Percentiles rank a stretch among this genome's conserved stretches.
These are phyloP conservation scores for Fragum fragum DNA, from an alignment of 2,888 invertebrate genomes.

Conservation along the genomic window DNA sequence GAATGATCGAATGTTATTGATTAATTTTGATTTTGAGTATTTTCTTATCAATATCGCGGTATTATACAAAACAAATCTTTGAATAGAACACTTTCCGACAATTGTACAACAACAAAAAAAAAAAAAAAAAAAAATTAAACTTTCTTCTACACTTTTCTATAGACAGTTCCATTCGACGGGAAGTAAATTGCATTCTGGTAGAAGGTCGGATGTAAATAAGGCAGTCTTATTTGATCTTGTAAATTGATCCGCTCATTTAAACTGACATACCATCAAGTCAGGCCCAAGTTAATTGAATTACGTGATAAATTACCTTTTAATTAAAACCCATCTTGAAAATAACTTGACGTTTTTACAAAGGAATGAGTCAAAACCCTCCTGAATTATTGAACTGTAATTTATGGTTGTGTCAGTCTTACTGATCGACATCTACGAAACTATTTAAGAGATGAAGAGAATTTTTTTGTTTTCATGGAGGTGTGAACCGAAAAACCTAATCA, in stretches of 20 bases:
- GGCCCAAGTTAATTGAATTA: slow-evolving; percentile 10
- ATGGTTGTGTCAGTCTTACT: slow-evolving; percentile 22
- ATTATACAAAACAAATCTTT: too few species aligned
- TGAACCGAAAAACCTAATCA: too few species aligned
- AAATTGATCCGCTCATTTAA: slow-evolving; percentile 18
- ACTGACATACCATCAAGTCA: slow-evolving; percentile 13
- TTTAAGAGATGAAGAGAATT: too few species aligned
- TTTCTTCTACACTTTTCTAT: not conserved
- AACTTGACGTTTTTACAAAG: slow-evolving; percentile 13
- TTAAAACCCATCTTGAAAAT: slow-evolving; percentile 21
- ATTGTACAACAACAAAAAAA: too few species aligned
- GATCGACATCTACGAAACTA: slow-evolving; percentile 32
- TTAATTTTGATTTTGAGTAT: too few species aligned
- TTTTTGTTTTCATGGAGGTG: too few species aligned
- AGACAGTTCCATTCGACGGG: not conserved
- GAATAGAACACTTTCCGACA: too few species aligned
- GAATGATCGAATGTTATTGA: too few species aligned
- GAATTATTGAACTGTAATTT: slow-evolving; percentile 45
- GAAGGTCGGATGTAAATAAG: slow-evolving; percentile 3
- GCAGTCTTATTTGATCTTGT: slow-evolving; percentile 4
- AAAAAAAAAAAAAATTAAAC: too few species aligned
- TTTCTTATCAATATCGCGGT: too few species aligned
- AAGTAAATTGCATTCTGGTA: not conserved
- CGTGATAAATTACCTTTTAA: slow-evolving; percentile 23
- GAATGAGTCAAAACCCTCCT: not conserved